Conservation (phyloP, 2,797 vertebrate genomes). For the Brotula barbata region DNA sequence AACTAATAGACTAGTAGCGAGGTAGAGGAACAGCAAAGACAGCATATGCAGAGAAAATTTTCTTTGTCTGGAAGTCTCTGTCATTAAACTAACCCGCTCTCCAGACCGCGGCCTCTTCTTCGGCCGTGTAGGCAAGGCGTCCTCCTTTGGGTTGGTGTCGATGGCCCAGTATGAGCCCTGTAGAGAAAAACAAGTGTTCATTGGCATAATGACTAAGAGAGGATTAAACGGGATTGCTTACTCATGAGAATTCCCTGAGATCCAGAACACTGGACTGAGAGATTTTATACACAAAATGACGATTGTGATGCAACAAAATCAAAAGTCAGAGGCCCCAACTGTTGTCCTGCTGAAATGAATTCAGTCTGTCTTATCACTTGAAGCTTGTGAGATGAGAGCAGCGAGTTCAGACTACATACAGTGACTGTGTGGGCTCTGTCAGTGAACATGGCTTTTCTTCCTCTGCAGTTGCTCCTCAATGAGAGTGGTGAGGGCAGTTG, state of each 20-base stretch:
- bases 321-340: conserved; percentile 19
- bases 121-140: conserved; percentile 87
- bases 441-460: conserved; percentile 53
- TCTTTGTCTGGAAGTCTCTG: conserved; percentile 8
- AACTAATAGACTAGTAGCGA: background rate
- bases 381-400: conserved; percentile 43
- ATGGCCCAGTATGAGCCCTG: conserved; percentile 96
- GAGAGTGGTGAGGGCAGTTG: conserved; percentile 61
- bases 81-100: conserved; percentile 83
- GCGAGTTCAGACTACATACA: conserved; percentile 29
- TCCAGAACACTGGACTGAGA: background rate
- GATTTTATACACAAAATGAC: conserved; percentile 6
- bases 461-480: conserved; percentile 60
- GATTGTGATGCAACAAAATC: conserved; percentile 16
- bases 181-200: conserved; percentile 40
- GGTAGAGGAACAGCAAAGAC: background rate
- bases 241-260: conserved; percentile 6
- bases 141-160: conserved; percentile 94
- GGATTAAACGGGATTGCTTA: conserved; percentile 29
- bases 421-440: conserved; percentile 64
- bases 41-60: conserved; percentile 14
- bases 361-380: conserved; percentile 24
- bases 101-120: conserved; percentile 94
- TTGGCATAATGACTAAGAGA: conserved; percentile 4
- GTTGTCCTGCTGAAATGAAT: conserved; percentile 14